Base-by-base conservation (phyloP, 1,140 invertebrate species). In the Aplysia californica region DNA sequence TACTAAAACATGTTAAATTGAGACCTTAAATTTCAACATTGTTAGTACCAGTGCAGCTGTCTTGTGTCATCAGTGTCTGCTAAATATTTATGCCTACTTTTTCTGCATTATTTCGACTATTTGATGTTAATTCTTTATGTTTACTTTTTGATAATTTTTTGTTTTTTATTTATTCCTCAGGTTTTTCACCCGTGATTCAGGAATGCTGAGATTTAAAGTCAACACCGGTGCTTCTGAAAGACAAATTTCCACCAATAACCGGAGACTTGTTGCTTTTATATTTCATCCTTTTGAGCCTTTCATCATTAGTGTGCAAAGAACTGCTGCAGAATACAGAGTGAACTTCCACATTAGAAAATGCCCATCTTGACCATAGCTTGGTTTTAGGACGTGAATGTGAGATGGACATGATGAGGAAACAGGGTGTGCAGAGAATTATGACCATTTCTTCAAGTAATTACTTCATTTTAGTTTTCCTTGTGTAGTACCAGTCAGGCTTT, bases 251-350 rank as follows among this genome's bases (percentile, higher is more conserved):
- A 91, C 91, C 72, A 90, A 91, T 71, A 93, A 94, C 15, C 91
- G 95, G 82, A 89, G 96, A 80, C 91, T 98, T 1, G 97, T 98
- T n/a, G 96, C 97, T 10, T 98, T 98, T 88, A 98, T 96, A n/a
- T 98, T 98, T 89, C 97, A 99, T 91, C 97, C 97, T 0, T 95
- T 94, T 41, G 96, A 98, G 90, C 97, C 97, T 10, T 97, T 99
- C 90, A 95, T 96, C 10, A 96, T 99, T 71, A 98, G 96, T 84
- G 96, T 98, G 26, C 97, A 98, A 89, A 91, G 97, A 83, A 96
- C 96, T 20, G 96, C 97, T 91, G 93, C 96, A n/a, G 96, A 98
- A 87, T 98, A 98, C 89, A 94, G 97, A 79, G 96, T 98, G 50
- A 98, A 98, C 92, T 97, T 98, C 90, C 97, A 99, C 86, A 92